Percentiles rank a stretch among this genome's conserved stretches.
These are phyloP conservation scores for Scolanthus callimorphus DNA, from an alignment of 92 coral and sea anemone species.

Conservation along the genomic window DNA sequence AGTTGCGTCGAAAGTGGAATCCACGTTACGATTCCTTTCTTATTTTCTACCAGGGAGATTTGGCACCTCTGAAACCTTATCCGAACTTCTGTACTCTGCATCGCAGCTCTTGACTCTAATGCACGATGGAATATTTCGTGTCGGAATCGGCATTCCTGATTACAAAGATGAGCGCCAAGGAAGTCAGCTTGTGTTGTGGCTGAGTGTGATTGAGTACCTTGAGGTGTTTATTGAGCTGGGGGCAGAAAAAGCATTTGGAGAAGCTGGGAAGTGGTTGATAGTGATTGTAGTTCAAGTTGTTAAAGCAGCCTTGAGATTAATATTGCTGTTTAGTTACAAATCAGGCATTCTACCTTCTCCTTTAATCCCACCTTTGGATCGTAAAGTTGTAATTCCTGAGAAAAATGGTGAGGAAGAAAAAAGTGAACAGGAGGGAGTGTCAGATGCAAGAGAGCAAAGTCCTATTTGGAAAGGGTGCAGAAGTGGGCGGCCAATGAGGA, in stretches of 20 bases:
- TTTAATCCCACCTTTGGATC: slow-evolving; percentile 82
- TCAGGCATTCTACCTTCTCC: slow-evolving; percentile 88
- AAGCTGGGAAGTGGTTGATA: slow-evolving; percentile 89
- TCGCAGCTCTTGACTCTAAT: slow-evolving; percentile 78
- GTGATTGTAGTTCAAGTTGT: slow-evolving; percentile 77
- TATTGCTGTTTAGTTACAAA: slow-evolving; percentile 65
- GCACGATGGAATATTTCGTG: slow-evolving; percentile 85
- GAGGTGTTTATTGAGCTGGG: slow-evolving; percentile 94
- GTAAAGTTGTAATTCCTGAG: slow-evolving; percentile 9
- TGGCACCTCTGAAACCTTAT: slow-evolving; percentile 86
- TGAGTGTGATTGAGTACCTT: slow-evolving; percentile 79
- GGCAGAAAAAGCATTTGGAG: slow-evolving; percentile 85
- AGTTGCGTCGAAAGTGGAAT: slow-evolving; percentile 72
- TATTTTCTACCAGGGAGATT: slow-evolving; percentile 88
- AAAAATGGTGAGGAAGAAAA: slow-evolving; percentile 20
- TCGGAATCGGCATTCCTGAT: slow-evolving; percentile 46
- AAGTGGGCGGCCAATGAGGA: slow-evolving; percentile 67
- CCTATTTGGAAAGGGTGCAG: slow-evolving; percentile 74
- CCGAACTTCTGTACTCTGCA: slow-evolving; percentile 80
- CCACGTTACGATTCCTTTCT: slow-evolving; percentile 70
- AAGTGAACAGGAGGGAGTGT: slow-evolving; percentile 1
- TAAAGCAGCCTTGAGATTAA: slow-evolving; percentile 78
- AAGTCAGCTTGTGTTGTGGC: slow-evolving; percentile 64
- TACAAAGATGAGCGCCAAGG: slow-evolving; percentile 26
- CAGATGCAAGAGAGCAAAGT: slow-evolving; percentile 1